These are phyloP conservation scores for Kryphioiulus occultus DNA, from an alignment of 2,888 invertebrate species.

Conservation along the genomic window DNA sequence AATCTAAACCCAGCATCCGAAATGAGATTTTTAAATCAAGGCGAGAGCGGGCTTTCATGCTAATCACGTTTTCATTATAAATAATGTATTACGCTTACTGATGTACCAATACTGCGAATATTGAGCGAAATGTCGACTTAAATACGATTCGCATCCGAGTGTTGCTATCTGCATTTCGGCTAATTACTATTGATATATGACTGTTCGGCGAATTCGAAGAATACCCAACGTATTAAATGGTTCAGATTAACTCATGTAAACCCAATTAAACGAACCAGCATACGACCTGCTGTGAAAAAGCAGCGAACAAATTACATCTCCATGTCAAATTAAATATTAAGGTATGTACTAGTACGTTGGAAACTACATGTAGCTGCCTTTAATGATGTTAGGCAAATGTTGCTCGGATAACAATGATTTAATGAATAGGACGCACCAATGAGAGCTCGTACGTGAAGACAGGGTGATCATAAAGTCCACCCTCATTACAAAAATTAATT, in stretches of 20 bases:
- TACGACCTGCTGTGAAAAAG: background rate
- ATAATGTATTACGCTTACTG: background rate
- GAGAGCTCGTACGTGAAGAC: too few relatives aligned
- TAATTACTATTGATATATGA: background rate
- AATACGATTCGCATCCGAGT: background rate
- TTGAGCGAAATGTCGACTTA: background rate
- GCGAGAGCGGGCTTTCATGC: conserved; percentile 17
- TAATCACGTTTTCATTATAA: conserved; percentile 35
- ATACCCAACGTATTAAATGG: background rate
- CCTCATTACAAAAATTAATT: too few relatives aligned
- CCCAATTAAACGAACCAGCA: background rate
- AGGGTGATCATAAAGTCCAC: too few relatives aligned
- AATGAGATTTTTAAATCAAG: conserved; percentile 6
- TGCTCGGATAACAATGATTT: background rate
- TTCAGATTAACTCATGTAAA: background rate
- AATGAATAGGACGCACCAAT: background rate
- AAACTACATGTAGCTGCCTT: background rate
- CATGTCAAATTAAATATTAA: background rate
- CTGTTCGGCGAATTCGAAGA: background rate
- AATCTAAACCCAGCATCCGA: conserved; percentile 7
- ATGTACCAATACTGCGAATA: background rate
- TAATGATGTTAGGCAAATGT: background rate
- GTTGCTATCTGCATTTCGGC: background rate
- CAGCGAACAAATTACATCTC: background rate
- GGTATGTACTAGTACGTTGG: background rate